phyloP scores from a whole-genome alignment of 2,888 invertebrate genomes.

The Ernsta delagoae region DNA sequence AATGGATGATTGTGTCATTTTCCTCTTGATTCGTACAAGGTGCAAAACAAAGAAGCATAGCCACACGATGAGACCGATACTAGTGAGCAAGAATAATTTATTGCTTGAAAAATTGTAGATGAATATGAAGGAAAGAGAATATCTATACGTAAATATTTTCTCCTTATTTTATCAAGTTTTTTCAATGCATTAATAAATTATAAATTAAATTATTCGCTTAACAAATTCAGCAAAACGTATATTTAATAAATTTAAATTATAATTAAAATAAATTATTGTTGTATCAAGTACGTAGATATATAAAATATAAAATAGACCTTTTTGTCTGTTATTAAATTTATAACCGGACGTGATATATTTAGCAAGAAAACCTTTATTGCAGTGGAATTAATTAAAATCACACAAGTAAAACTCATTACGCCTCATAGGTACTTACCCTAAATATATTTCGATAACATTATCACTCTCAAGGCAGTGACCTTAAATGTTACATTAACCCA shows the following conservation, averaged over 20 bases:
- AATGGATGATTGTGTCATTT: conserved; percentile 75
- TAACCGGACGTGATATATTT: neutral
- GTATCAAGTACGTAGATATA: no score
- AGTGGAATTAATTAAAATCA: conserved; percentile 18
- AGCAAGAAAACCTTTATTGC: conserved; percentile 6
- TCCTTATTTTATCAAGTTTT: no score
- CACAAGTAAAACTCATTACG: conserved; percentile 27
- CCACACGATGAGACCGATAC: conserved; percentile 48
- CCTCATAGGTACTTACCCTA: conserved; percentile 26
- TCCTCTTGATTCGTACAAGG: conserved; percentile 67
- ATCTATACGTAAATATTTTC: no score
- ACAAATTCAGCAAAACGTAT: no score
- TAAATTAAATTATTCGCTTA: no score
- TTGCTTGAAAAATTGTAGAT: no score
- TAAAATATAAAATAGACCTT: neutral
- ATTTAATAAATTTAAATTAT: no score
- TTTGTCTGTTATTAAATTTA: neutral
- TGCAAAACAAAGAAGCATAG: conserved; percentile 42
- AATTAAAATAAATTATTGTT: no score
- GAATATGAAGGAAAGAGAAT: no score
- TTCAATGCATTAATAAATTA: no score
- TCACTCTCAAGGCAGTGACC: conserved; percentile 33
- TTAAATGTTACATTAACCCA: conserved; percentile 36
- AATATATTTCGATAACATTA: conserved; percentile 37
- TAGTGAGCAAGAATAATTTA: neutral